Base-by-base conservation (phyloP, 2,797 vertebrate genomes). In the Microcaecilia unicolor region DNA sequence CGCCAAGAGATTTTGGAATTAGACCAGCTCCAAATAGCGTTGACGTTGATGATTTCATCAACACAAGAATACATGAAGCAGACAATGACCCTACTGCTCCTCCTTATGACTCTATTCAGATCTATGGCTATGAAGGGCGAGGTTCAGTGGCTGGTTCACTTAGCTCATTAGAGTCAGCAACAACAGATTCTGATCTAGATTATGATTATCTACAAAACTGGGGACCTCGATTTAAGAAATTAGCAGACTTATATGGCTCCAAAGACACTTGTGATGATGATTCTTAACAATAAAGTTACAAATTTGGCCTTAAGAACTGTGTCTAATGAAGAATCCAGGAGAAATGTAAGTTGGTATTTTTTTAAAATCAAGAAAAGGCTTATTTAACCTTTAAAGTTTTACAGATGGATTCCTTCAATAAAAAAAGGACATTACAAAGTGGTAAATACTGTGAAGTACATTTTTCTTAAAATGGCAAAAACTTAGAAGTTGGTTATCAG, bases 161-260 rank as follows among this genome's bases (percentile, higher is more conserved):
- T 61, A 98, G 94, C 68, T 97, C 94, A 15, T 77, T 98, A 48
- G 95, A 98, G 77, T 96, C 95, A 2, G 93, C 93, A 18, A 97
- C 92, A 11, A 97, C 93, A 37, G 95, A 98, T 79, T 98, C 95
- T 15, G 95, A 98, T 78, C 87, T 98, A 85, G 92, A 98, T 86
- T 98, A 98, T 41, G 95, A 98, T 80, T 98, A 98, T 86, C 91
- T 98, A 86, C 92, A 97, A 78, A 97, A 92, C 19, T 98, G 95
- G 95, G 95, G 95, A 72, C 95, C 95, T 25, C 83, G 95, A 38
- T 98, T 98, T 85, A 97, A 90, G 89, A 95, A 89, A 89, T 84
- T 98, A 75, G 94, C 95, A 18, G 94, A 97, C 78, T 90, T 98
- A 66, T 98, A 98, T 35, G 95, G 93, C 76, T 93, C 93, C 86